Evolutionary conservation across 1,140 invertebrate genomes (phyloP).

Genomic region (Leptinotarsa texana): DNA sequence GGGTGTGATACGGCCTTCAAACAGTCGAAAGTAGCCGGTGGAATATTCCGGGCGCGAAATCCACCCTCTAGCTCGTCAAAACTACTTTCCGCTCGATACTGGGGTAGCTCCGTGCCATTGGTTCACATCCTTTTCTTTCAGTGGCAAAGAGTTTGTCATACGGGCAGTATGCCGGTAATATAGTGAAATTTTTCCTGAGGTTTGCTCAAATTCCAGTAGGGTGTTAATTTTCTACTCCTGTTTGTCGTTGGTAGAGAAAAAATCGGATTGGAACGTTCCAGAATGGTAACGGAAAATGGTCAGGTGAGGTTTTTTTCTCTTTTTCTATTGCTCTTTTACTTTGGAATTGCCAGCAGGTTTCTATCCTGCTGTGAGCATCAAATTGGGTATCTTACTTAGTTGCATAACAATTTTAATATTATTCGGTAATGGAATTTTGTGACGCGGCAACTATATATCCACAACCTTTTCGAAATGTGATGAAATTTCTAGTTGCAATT

Average conservation of each 20-base stretch:
- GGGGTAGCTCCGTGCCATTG: conserved; percentile 49
- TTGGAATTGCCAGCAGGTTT: too few species aligned
- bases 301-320: conserved; percentile 41
- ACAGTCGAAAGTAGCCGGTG: neutral
- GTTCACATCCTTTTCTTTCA: conserved; percentile 39
- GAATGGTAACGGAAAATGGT: conserved; percentile 52
- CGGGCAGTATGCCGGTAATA: conserved; percentile 34
- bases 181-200: conserved; percentile 31
- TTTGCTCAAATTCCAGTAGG: conserved; percentile 38
- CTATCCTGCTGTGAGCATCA: too few species aligned
- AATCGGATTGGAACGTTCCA: conserved; percentile 16
- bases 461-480: too few species aligned
- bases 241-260: conserved; percentile 16
- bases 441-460: too few species aligned
- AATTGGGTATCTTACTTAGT: too few species aligned
- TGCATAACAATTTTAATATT: too few species aligned
- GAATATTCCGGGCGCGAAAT: conserved; percentile 1
- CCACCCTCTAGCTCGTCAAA: conserved; percentile 38
- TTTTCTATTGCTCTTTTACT: too few species aligned
- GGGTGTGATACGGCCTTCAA: conserved; percentile 11
- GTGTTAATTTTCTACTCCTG: conserved; percentile 9
- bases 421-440: too few species aligned
- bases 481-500: too few species aligned
- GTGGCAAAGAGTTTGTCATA: conserved; percentile 39
- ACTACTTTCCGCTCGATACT: conserved; percentile 51